Conservation (phyloP, 2,113 vertebrate genomes). For the Elgaria multicarinata region DNA sequence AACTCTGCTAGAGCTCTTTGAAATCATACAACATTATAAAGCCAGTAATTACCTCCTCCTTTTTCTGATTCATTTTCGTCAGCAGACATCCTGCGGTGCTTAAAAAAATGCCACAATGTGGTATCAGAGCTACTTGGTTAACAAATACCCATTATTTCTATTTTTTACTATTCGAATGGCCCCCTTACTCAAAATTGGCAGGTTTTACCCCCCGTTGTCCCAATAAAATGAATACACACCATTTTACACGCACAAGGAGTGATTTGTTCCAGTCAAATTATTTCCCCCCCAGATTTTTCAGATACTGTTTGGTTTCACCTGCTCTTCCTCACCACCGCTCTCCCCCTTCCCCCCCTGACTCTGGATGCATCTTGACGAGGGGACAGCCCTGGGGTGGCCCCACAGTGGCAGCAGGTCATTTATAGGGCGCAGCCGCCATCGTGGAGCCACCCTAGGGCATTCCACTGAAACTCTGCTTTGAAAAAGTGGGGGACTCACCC, state of each 20-base stretch:
- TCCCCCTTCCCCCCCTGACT: background rate
- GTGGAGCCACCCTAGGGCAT: too few species aligned
- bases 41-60: constrained; percentile 22
- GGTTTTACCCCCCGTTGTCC: background rate
- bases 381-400: too few species aligned
- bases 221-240: background rate
- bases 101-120: background rate
- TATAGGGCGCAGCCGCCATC: too few species aligned
- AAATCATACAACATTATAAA: constrained; percentile 19
- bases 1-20: constrained; percentile 5
- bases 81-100: constrained; percentile 4
- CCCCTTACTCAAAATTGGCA: constrained; percentile 1
- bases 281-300: background rate
- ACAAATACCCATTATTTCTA: constrained; percentile 2
- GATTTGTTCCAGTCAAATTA: background rate
- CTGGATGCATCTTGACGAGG: too few species aligned
- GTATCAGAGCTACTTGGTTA: constrained; percentile 4
- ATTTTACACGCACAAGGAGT: background rate
- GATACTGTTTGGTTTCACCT: background rate
- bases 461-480: too few species aligned
- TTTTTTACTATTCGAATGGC: background rate
- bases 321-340: background rate
- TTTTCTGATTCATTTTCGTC: constrained; percentile 23
- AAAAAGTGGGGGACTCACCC: too few species aligned
- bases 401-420: too few species aligned